Percentiles rank a stretch among this genome's conserved stretches.
These are phyloP conservation scores for Parazoanthus swiftii DNA, from an alignment of 92 coral and sea anemone genomes.

Conservation along the genomic window DNA sequence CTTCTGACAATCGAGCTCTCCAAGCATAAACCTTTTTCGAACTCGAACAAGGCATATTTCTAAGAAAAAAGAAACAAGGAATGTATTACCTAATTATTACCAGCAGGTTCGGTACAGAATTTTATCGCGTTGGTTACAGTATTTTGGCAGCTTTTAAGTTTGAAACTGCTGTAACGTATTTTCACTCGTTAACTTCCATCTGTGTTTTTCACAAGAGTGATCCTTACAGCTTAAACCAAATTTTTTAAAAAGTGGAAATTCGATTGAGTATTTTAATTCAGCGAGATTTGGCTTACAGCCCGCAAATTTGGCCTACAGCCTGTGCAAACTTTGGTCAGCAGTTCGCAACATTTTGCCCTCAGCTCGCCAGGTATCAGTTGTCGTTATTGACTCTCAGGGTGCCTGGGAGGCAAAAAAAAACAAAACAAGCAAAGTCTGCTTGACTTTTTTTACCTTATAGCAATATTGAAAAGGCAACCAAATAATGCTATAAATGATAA, in stretches of 20 bases:
- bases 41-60: neutral
- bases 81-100: neutral
- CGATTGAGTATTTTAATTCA: too few relatives aligned
- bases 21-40: conserved; percentile 1
- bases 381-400: neutral
- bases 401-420: neutral
- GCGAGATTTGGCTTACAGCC: too few relatives aligned
- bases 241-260: too few relatives aligned
- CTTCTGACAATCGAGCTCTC: conserved; percentile 3
- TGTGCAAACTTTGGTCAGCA: too few relatives aligned
- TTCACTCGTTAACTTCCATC: too few relatives aligned
- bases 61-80: neutral
- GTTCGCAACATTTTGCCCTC: too few relatives aligned
- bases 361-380: too few relatives aligned
- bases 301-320: too few relatives aligned
- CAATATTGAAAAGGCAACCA: too few relatives aligned
- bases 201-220: too few relatives aligned
- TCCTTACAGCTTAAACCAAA: too few relatives aligned
- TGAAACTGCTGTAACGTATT: neutral
- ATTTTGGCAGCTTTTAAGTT: neutral
- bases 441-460: neutral
- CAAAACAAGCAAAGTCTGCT: neutral
- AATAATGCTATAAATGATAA: too few relatives aligned
- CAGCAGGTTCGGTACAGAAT: neutral
- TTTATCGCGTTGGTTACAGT: neutral